A percentile compares a stretch with the other conserved stretches of the same genome.
Conservation (phyloP, 2,113 vertebrate genomes). For the Dasyornis broadbenti region DNA sequence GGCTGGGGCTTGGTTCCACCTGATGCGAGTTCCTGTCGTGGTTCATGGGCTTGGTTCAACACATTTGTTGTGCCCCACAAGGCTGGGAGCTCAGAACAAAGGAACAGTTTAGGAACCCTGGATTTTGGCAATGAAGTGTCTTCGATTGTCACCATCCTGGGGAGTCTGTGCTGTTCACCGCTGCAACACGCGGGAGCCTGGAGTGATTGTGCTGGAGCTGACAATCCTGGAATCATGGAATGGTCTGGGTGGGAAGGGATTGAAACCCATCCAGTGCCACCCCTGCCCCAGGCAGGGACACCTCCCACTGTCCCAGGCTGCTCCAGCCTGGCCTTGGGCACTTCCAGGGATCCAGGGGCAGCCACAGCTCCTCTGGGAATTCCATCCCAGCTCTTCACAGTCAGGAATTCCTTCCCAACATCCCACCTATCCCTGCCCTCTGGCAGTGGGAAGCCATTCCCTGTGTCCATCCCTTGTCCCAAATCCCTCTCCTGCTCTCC, state of each 20-base stretch:
- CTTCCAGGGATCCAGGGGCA: neutral
- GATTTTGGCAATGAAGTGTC: too few species aligned
- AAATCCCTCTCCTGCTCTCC: neutral
- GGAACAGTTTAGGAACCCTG: too few species aligned
- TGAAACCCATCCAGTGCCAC: too few species aligned
- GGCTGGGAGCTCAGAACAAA: too few species aligned
- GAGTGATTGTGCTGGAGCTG: accelerated
- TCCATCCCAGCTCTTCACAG: neutral
- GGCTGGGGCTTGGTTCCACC: too few species aligned
- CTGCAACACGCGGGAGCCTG: accelerated
- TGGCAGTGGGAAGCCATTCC: neutral
- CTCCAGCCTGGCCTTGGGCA: neutral
- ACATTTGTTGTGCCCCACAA: too few species aligned
- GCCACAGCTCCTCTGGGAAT: neutral
- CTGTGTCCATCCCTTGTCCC: neutral
- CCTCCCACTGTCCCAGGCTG: neutral
- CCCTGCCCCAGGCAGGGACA: neutral
- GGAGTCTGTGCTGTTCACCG: too few species aligned
- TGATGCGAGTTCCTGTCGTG: too few species aligned
- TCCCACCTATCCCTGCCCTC: too few species aligned
- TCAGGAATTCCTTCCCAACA: neutral
- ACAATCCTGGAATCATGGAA: neutral
- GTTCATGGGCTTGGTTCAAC: too few species aligned
- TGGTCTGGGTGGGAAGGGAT: neutral
- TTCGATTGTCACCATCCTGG: too few species aligned